Percentiles rank a stretch among this genome's conserved stretches.
Evolutionary conservation across 2,888 invertebrate genomes (phyloP).

Genomic region (Steinernema hermaphroditum): DNA sequence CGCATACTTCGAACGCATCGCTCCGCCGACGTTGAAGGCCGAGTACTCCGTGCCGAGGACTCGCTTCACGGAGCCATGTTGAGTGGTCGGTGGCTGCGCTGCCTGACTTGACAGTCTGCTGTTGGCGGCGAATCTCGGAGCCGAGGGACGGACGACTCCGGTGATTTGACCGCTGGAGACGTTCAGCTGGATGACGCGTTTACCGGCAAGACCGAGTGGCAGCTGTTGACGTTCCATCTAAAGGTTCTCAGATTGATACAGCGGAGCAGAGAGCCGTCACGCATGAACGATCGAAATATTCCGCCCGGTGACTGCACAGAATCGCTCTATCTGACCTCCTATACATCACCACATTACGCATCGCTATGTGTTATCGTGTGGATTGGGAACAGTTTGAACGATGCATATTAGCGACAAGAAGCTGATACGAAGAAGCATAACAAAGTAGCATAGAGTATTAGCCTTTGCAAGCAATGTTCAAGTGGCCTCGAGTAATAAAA

Average conservation of each 20-base stretch:
- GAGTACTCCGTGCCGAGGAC: slow-evolving; percentile 13
- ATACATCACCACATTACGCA: too few species aligned
- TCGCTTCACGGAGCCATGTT: background rate
- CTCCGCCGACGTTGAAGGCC: slow-evolving; percentile 23
- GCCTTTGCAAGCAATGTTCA: too few species aligned
- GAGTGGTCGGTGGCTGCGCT: background rate
- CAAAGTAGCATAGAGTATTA: too few species aligned
- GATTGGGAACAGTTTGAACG: too few species aligned
- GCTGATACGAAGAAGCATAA: too few species aligned
- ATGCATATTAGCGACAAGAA: too few species aligned
- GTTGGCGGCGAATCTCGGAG: background rate
- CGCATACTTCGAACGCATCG: background rate
- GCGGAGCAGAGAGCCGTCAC: too few species aligned
- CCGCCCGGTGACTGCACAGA: too few species aligned
- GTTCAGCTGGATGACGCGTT: slow-evolving; percentile 21
- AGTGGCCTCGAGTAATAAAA: too few species aligned
- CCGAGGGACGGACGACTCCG: background rate
- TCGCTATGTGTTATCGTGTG: too few species aligned
- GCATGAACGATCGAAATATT: too few species aligned
- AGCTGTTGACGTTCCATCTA: slow-evolving; percentile 8
- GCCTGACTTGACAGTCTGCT: background rate
- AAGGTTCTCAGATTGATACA: background rate
- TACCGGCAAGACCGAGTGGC: background rate
- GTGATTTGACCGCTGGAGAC: slow-evolving; percentile 9
- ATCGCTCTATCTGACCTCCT: too few species aligned